These are phyloP conservation scores for Caenorhabditis brenneri DNA, from an alignment of 1,140 invertebrate species.

Conservation along the genomic window DNA sequence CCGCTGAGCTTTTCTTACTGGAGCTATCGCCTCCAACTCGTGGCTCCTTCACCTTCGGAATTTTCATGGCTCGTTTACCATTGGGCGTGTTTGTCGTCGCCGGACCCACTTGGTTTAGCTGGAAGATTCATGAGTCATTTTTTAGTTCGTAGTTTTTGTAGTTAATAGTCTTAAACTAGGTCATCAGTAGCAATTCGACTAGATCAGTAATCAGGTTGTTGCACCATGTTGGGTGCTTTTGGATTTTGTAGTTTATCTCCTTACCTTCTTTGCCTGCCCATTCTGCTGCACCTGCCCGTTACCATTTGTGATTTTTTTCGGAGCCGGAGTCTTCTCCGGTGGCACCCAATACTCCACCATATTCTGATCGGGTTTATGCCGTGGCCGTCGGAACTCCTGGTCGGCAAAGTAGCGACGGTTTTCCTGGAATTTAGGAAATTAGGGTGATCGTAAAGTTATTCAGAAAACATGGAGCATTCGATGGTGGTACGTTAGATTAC, in stretches of 20 bases:
- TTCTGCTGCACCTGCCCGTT: background rate
- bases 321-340: slow-evolving; percentile 30
- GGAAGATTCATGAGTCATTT: background rate
- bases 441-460: background rate
- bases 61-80: slow-evolving; percentile 24
- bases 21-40: slow-evolving; percentile 16
- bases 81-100: background rate
- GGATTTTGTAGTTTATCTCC: no score
- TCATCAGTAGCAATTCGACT: no score
- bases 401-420: slow-evolving; percentile 20
- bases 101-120: slow-evolving; percentile 19
- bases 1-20: slow-evolving; percentile 31
- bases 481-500: no score
- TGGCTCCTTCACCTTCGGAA: slow-evolving; percentile 40
- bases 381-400: slow-evolving; percentile 6
- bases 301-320: background rate
- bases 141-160: background rate
- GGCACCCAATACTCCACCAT: slow-evolving; percentile 48
- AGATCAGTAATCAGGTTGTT: no score
- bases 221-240: no score
- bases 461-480: no score
- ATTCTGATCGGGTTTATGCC: slow-evolving; percentile 16
- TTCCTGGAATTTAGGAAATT: background rate
- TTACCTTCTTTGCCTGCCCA: slow-evolving; percentile 12
- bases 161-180: no score